Evolutionary conservation across 2,888 invertebrate genomes (phyloP), one percentile per base, ranked within the genome.

Genomic region (Sympetrum striolatum): DNA sequence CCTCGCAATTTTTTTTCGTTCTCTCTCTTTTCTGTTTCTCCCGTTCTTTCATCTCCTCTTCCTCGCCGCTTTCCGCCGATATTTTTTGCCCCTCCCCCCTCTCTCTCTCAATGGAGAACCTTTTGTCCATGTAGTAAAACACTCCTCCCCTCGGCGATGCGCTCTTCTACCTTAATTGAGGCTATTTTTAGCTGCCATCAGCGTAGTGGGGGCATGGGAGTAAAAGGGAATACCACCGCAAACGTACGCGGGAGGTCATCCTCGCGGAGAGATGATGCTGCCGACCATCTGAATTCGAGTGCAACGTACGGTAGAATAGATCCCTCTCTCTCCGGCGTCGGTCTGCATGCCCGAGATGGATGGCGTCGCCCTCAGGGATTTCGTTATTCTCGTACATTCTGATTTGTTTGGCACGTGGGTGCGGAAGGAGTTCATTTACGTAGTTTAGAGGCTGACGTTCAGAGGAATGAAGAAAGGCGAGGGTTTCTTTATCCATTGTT

Each of bases 31-130:
- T 48, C 90, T 73, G 2, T 86, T 80, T 73, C 73, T 90, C 48
- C 60, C 90, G 35, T 81, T 86, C 86, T 73, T 79, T 58, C 58
- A 82, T 90, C 31, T 81, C 48, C 60, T 91, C 81, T 60, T n/a
- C 73, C 64, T 39, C 90, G 48, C 90, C 31, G 60, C 58, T 53
- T 35, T 5, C 39, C 90, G 35, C 80, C 86, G 82, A 73, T 53
- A n/a, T 91, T 91, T 91, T 91, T 91, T 48, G 86, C 91, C 92
- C 90, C 22, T 80, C 90, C 58, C 90, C 18, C 82, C 82, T 81
- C 80, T 90, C 73, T 91, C 80, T 80, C 90, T 79, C 90, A 25
- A 82, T 44, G 81, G 64, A 81, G 18, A 82, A 53, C 90, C 86
- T 90, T 90, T 86, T 90, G 80, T 81, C 86, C 22, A 60, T 60